phyloP scores from a whole-genome alignment of 2,888 invertebrate genomes.

The Malacosoma neustria region DNA sequence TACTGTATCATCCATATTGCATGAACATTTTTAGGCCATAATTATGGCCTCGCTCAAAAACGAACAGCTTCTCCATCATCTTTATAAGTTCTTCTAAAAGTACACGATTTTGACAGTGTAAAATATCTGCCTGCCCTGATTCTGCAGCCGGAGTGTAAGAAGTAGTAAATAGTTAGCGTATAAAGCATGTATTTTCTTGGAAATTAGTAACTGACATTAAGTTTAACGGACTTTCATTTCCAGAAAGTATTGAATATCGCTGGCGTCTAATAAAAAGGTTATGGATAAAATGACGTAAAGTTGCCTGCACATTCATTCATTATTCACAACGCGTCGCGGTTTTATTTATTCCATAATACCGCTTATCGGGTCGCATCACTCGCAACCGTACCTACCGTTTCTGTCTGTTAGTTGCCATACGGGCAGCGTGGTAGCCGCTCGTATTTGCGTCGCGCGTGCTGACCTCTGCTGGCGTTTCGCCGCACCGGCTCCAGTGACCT shows the following conservation, averaged over 20 bases:
- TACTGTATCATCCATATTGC: no score
- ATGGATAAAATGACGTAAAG: constrained; percentile 29
- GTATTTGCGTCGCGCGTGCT: constrained; percentile 35
- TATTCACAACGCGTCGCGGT: constrained; percentile 50
- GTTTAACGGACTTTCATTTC: neutral
- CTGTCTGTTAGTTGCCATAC: constrained; percentile 66
- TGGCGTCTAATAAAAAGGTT: constrained; percentile 9
- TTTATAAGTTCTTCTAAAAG: no score
- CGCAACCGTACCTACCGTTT: constrained; percentile 30
- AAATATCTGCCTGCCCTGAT: no score
- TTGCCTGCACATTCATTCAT: constrained; percentile 51
- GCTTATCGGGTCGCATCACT: constrained; percentile 64
- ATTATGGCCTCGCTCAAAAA: no score
- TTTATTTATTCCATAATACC: constrained; percentile 65
- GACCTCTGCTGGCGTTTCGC: constrained; percentile 45
- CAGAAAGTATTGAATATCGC: neutral
- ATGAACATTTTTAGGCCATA: no score
- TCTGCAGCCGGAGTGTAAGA: no score
- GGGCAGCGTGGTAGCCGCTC: constrained; percentile 54
- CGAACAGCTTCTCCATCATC: no score
- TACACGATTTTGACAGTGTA: no score
- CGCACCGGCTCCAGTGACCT: constrained; percentile 52
- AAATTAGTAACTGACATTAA: neutral
- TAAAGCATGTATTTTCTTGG: no score
- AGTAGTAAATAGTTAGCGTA: no score